phyloP scores from a whole-genome alignment of 2,797 vertebrate species.

The Scarus forsteni region DNA sequence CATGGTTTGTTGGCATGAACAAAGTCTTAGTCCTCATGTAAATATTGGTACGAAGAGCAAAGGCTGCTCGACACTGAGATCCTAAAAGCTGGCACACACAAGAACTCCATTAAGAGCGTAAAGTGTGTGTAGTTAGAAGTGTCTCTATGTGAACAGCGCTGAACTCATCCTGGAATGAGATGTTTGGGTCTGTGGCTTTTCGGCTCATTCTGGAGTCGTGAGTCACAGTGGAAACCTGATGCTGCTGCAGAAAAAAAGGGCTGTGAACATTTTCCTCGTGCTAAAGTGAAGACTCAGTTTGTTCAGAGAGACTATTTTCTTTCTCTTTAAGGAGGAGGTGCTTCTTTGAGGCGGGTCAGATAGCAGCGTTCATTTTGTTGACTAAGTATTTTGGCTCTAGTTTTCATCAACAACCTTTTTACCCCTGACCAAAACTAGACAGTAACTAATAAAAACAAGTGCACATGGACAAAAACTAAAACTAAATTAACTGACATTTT shows the following conservation, averaged over 20 bases:
- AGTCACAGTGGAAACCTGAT: slow-evolving; percentile 4
- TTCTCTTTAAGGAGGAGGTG: too few relatives aligned
- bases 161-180: neutral
- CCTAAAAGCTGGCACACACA: neutral
- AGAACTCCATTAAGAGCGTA: neutral
- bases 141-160: slow-evolving; percentile 1
- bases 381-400: too few relatives aligned
- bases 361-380: too few relatives aligned
- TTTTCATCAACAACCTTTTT: too few relatives aligned
- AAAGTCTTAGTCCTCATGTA: neutral
- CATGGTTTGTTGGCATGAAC: too few relatives aligned
- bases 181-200: neutral
- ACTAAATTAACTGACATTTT: too few relatives aligned
- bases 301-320: neutral
- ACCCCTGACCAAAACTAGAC: too few relatives aligned
- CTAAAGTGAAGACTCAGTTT: neutral
- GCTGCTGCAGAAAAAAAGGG: neutral
- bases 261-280: neutral
- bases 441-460: too few relatives aligned
- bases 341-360: too few relatives aligned
- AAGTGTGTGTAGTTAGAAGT: neutral
- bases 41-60: neutral
- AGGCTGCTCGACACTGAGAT: neutral
- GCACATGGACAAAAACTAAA: too few relatives aligned
- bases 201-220: neutral